These are phyloP conservation scores for Monoplex corrugatus DNA, from an alignment of 2,888 invertebrate genomes.

Conservation along the genomic window DNA sequence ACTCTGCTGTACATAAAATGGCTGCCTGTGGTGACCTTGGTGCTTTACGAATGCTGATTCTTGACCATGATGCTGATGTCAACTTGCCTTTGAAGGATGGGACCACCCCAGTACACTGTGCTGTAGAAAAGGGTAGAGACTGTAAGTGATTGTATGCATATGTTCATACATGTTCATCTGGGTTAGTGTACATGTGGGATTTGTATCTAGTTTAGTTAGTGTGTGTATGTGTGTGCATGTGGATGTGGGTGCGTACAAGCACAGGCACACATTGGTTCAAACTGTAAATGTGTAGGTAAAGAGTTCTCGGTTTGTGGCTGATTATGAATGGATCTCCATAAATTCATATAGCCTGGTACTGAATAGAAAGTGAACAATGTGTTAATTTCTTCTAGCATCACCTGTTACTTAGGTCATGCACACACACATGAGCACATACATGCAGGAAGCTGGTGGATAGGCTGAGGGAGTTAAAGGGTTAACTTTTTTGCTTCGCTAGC, in stretches of 20 bases:
- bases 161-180: no score
- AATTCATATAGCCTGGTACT: no score
- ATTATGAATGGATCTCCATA: no score
- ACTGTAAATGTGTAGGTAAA: background rate
- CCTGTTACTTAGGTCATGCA: no score
- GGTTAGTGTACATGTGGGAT: no score
- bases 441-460: background rate
- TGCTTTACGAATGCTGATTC: slow-evolving; percentile 65
- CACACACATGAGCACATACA: background rate
- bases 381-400: no score
- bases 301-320: no score
- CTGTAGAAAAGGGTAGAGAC: slow-evolving; percentile 73
- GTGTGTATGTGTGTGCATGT: background rate
- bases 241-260: no score
- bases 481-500: no score
- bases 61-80: slow-evolving; percentile 70
- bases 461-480: no score
- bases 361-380: no score
- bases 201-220: no score
- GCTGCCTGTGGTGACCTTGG: slow-evolving; percentile 70
- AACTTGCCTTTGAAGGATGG: slow-evolving; percentile 74
- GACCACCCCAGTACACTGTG: slow-evolving; percentile 73
- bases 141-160: slow-evolving; percentile 65
- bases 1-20: slow-evolving; percentile 70
- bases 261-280: background rate